These are phyloP conservation scores for Malurus cyaneus DNA, from an alignment of 2,113 vertebrate genomes.

Conservation along the genomic window DNA sequence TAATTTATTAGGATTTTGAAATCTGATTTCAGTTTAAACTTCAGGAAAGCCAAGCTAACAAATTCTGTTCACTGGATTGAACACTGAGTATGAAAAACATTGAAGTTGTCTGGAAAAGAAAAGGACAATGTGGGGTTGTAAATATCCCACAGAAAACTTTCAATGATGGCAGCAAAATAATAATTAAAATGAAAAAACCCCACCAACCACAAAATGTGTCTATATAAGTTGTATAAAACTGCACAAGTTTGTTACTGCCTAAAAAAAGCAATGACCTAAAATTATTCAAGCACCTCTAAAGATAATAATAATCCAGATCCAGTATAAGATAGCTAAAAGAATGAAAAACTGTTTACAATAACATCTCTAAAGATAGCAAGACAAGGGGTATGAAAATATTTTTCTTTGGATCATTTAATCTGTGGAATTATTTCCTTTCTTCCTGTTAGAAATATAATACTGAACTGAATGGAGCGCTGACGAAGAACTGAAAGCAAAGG, in stretches of 20 bases:
- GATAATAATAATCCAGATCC: not conserved
- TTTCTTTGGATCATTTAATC: conserved; percentile 38
- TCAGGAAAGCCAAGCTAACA: not conserved
- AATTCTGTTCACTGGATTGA: not conserved
- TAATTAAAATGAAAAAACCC: not conserved
- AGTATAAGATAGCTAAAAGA: not conserved
- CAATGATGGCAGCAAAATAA: not conserved
- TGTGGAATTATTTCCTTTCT: conserved; percentile 36
- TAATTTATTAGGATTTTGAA: not conserved
- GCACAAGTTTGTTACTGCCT: not conserved
- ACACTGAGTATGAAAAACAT: not conserved
- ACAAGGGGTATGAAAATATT: conserved; percentile 17
- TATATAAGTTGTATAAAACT: not conserved
- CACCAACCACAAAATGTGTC: not conserved
- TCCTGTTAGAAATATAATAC: conserved; percentile 28
- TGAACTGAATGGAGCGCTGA: not conserved
- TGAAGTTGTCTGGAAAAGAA: not conserved
- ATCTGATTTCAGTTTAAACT: not conserved
- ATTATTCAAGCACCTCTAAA: not conserved
- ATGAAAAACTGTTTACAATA: not conserved
- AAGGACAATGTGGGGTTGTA: not conserved
- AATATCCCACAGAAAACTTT: not conserved
- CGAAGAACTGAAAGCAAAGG: conserved; percentile 2
- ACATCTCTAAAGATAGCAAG: conserved; percentile 15
- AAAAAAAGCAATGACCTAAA: not conserved